Base-by-base conservation (phyloP, 2,113 vertebrate genomes). In the Suricata suricatta region DNA sequence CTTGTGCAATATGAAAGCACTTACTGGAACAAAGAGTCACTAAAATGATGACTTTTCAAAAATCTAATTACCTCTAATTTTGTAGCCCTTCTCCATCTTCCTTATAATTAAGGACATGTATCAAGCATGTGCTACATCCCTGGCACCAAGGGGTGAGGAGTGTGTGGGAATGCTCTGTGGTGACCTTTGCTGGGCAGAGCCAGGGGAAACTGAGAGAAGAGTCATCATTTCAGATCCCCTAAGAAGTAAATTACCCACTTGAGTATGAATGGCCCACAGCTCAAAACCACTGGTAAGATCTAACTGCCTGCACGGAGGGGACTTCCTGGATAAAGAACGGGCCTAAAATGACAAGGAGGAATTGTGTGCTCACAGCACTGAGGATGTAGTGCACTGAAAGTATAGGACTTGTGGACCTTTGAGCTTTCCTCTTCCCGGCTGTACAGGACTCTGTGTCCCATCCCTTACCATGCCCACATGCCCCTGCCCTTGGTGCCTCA, bases 211-310 rank as follows among this genome's bases (percentile, higher is more conserved):
- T 41, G 54, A 89, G 64, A 52, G 52, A 57, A 93, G 47, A 84
- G 57, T 64, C 68, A 77, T 92, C 69, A 87, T 63, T 87, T 91
- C 29, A 83, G 72, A 91, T 50, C n/a, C 68, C 83, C 52, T 21
- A 21, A 80, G 69, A 83, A 93, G 57, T 87, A 96, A 96, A 90
- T 93, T 38, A 77, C 4, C 68, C 68, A 41, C 76, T 90, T 89
- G 64, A 96, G 54, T 76, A 35, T 71, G 69, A 93, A 92, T 95
- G 74, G 47, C 6, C 13, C 64, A 86, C 2, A 57, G 71, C 31
- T 96, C 68, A 50, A 4, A 57, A 47, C 52, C 77, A 66, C 2
- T 77, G 38, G 68, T 3, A 4, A 96, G 29, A 6, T 13, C 38
- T 77, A 80, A 71, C 50, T 92, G 16, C 17, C 74, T 79, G 35